Base-by-base conservation (phyloP, 92 coral and sea anemone species). In the Actinernus sp. region DNA sequence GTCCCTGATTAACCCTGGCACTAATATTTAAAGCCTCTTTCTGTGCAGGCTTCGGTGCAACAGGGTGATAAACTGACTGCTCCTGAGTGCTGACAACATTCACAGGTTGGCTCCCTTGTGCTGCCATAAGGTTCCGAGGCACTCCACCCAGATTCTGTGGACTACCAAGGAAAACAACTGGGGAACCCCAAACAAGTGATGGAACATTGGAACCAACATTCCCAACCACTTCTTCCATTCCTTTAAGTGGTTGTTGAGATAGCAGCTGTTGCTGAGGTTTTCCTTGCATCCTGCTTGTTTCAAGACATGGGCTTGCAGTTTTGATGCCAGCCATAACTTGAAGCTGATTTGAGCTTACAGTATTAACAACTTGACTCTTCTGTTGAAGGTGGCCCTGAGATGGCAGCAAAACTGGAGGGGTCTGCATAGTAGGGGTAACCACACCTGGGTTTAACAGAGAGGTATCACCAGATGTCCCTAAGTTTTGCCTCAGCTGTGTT, bases 81-180 rank as follows among this genome's bases (percentile, higher is more conserved):
- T 57, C 56, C 24, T 19, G 29, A 19, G 31, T 45, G 19, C 16
- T 26, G 49, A 34, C 24, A 44, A 34, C 40, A 11, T 34, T 60
- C 22, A 56, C 63, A 13, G 39, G 39, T 56, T 29, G 63, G 14
- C 21, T 68, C 3, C 43, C 26, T 2, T 61, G 64, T 2, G 66
- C 26, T 26, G 97, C 83, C 54, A 90, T 75, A 36, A 81, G 45
- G 58, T 76, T 85, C 74, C 97, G 60, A 7, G 97, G 92, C 22
- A 90, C 97, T 19, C 92, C 97, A 0, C 89, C 91, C 4, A 90
- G 82, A 4, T 82, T 90, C 52, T 90, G 97, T 33, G 97, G 97
- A 31, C 97, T 86, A 32, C 93, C 90, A 21, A 90, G 72, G 55
- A 87, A 90, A 20, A 90, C 97, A 41, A 90, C 89, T 10, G 97